A percentile compares a stretch with the other conserved stretches of the same genome.
Conservation (phyloP, 2,888 invertebrate genomes). For the Caenorhabditis sp. region DNA sequence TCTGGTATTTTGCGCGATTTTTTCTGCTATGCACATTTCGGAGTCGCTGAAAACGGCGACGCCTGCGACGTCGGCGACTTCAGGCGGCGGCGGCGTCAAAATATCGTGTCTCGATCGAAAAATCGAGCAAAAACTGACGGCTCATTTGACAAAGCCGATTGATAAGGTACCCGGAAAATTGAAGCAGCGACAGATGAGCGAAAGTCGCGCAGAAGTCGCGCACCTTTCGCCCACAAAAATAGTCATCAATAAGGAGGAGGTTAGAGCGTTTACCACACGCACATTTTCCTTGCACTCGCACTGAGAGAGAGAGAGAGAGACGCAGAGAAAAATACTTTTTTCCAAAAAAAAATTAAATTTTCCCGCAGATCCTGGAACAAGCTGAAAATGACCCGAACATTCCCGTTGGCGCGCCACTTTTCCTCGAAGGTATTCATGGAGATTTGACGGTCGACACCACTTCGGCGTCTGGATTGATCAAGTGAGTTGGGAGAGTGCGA, state of each 20-base stretch:
- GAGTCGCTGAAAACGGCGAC: conserved; percentile 19
- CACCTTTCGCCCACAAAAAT: neutral
- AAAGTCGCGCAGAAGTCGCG: neutral
- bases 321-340: neutral
- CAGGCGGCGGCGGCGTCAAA: conserved; percentile 39
- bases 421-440: conserved; percentile 62
- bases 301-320: neutral
- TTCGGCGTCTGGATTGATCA: conserved; percentile 26
- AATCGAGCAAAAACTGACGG: conserved; percentile 43
- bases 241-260: neutral
- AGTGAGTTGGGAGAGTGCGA: conserved; percentile 5
- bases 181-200: neutral
- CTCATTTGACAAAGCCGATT: neutral
- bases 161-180: conserved; percentile 33
- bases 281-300: neutral
- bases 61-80: conserved; percentile 2
- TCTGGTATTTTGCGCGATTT: too few species aligned
- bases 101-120: conserved; percentile 51
- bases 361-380: conserved; percentile 48
- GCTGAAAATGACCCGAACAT: conserved; percentile 61
- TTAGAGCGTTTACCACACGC: conserved; percentile 4
- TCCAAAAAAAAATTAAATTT: neutral
- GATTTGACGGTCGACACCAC: conserved; percentile 45
- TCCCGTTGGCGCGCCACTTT: conserved; percentile 66
- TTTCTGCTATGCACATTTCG: conserved; percentile 34